Evolutionary conservation across 1,140 invertebrate species (phyloP).

Genomic region (Carcinoscorpius rotundicauda): DNA sequence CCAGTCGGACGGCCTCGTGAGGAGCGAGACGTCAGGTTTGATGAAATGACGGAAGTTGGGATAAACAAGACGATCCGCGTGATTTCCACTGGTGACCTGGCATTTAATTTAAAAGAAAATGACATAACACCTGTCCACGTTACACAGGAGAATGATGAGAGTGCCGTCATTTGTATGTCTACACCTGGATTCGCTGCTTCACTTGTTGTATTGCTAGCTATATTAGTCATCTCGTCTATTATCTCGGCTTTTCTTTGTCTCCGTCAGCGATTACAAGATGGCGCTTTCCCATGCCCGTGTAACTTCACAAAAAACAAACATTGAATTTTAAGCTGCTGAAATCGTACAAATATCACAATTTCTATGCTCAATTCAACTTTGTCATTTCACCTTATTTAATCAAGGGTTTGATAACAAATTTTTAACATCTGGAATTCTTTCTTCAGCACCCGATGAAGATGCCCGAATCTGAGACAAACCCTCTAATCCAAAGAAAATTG

Average conservation of each 20-base stretch:
- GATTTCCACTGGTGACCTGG: conserved; percentile 69
- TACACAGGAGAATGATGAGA: conserved; percentile 36
- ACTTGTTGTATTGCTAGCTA: conserved; percentile 59
- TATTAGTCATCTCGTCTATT: conserved; percentile 65
- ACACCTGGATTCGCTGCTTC: conserved; percentile 76
- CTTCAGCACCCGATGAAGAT: too few relatives aligned
- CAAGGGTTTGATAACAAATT: too few relatives aligned
- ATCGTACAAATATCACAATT: too few relatives aligned
- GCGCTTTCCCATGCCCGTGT: too few relatives aligned
- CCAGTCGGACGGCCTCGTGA: conserved; percentile 10
- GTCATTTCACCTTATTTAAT: too few relatives aligned
- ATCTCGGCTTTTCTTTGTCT: conserved; percentile 71
- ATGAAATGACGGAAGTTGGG: conserved; percentile 24
- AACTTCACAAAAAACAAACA: too few relatives aligned
- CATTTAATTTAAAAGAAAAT: conserved; percentile 55
- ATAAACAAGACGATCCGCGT: conserved; percentile 41
- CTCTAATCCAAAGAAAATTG: too few relatives aligned
- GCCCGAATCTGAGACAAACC: too few relatives aligned
- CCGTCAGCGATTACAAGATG: conserved; percentile 3
- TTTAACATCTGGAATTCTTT: too few relatives aligned
- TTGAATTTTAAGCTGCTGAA: too few relatives aligned
- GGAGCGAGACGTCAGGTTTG: conserved; percentile 13
- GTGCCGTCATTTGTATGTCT: conserved; percentile 66
- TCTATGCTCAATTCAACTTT: too few relatives aligned
- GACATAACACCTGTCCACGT: conserved; percentile 11